Evolutionary conservation across 2,888 invertebrate species (phyloP).

Genomic region (Lacanobia oleracea): DNA sequence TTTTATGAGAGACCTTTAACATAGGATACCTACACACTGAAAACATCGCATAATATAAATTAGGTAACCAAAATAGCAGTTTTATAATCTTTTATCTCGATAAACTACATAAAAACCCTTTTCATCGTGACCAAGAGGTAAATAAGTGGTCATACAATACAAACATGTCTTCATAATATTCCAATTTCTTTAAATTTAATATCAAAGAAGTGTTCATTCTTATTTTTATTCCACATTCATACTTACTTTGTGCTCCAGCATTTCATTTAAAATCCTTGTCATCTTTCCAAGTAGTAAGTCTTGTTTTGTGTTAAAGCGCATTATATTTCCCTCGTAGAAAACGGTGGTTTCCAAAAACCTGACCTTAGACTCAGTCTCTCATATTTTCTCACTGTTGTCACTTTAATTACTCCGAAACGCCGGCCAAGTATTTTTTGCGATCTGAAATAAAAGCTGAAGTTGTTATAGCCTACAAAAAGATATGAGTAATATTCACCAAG

Average conservation of each 20-base stretch:
- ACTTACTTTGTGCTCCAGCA: conserved; percentile 7
- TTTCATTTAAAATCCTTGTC: conserved; percentile 43
- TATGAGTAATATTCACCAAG: conserved; percentile 43
- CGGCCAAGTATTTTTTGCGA: conserved; percentile 55
- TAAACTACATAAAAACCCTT: too few relatives aligned
- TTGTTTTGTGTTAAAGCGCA: conserved; percentile 41
- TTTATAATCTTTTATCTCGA: too few relatives aligned
- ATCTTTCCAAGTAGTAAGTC: conserved; percentile 28
- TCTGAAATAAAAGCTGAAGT: conserved; percentile 33
- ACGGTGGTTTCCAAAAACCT: conserved; percentile 24
- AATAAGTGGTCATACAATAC: too few relatives aligned
- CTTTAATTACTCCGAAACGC: conserved; percentile 51
- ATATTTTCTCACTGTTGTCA: conserved; percentile 60
- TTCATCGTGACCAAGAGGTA: too few relatives aligned
- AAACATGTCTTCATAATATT: background rate
- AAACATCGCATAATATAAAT: too few relatives aligned
- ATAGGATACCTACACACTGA: too few relatives aligned
- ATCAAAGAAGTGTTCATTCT: conserved; percentile 17
- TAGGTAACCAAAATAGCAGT: too few relatives aligned
- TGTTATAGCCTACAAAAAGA: conserved; percentile 43
- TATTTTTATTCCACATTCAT: background rate
- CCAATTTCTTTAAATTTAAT: too few relatives aligned
- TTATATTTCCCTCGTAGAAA: conserved; percentile 33
- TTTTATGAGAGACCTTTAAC: too few relatives aligned
- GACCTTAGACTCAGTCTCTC: conserved; percentile 39